Base-by-base conservation (phyloP, 2,113 vertebrate species). In the Sebastes fasciatus region DNA sequence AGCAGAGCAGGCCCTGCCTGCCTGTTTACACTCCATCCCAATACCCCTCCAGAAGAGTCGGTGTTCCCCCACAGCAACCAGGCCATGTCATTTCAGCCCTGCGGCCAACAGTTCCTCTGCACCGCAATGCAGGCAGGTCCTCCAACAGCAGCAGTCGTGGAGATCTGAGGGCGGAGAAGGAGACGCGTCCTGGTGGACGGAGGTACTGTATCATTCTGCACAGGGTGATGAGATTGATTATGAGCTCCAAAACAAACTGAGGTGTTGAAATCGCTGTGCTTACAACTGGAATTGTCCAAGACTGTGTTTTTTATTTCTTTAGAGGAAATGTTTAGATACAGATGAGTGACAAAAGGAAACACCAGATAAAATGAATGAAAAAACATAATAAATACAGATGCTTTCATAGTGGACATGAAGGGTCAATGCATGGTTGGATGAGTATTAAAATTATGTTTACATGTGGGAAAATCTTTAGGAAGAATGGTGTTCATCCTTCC, bases 1-100 rank as follows among this genome's bases (percentile, higher is more conserved):
- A 96, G 90, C 97, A 97, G 87, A 97, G 92, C 0, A 93, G 97
- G 51, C 96, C 96, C 5, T 99, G 98, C 70, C 95, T 98, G 48
- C 96, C 96, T 0, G 86, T 90, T 26, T 94, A 94, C 2, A 94
- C 92, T 83, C 90, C 89, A 0, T 63, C 90, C 55, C 83, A 93
- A 1, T 86, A 86, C 42, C 94, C 85, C 26, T 91, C 91, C 74
- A 94, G 93, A 66, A 78, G 78, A 86, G 58, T 40, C 3, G 87
- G 83, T 2, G 57, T 88, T 54, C 92, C 76, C 19, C 91, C 88
- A 0, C 89, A 77, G 23, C 85, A 85, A 3, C 90, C 94, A 0
- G 95, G 94, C 1, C 93, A 86, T 0, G 81, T 97, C 34, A 94
- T 97, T 60, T 97, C 97, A 0, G 96, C 96, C 40, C 90, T 97